A percentile compares a stretch with the other conserved stretches of the same genome.
phyloP scores from a whole-genome alignment of 2,888 invertebrate genomes.

The Campoplex nolae region DNA sequence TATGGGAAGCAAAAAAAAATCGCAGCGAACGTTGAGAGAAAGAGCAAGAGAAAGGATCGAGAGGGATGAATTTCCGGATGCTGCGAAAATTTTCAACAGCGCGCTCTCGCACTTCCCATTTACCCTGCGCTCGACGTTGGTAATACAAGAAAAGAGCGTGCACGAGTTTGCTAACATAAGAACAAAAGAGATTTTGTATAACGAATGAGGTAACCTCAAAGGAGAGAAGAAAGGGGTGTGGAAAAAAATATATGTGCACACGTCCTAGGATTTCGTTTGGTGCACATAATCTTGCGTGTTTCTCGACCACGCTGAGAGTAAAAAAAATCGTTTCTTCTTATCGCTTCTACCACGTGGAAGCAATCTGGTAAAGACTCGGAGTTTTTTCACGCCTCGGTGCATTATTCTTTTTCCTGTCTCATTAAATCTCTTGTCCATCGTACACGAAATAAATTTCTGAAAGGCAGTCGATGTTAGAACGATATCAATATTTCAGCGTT shows the following conservation, averaged over 20 bases:
- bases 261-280: constrained; percentile 1
- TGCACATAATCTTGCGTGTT: constrained; percentile 30
- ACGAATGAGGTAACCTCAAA: constrained; percentile 48
- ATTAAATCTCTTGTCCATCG: not conserved
- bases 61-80: constrained; percentile 60
- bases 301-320: not conserved
- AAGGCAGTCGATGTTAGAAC: not conserved
- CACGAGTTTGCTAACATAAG: constrained; percentile 35
- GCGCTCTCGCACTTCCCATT: constrained; percentile 55
- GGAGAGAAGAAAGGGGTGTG: not conserved
- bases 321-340: constrained; percentile 1
- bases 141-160: constrained; percentile 60
- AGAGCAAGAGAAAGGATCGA: not conserved
- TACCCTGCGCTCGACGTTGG: constrained; percentile 53
- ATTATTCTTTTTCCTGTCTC: not conserved
- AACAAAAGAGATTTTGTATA: constrained; percentile 33
- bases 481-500: not conserved
- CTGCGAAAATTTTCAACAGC: constrained; percentile 29
- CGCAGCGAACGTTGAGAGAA: not conserved
- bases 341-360: not conserved
- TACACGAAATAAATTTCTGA: not conserved
- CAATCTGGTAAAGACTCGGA: not conserved
- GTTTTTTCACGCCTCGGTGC: not conserved
- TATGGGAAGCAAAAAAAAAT: constrained; percentile 45
- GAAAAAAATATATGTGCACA: not conserved